phyloP scores from a whole-genome alignment of 2,888 invertebrate species.

The Neoascia interrupta region DNA sequence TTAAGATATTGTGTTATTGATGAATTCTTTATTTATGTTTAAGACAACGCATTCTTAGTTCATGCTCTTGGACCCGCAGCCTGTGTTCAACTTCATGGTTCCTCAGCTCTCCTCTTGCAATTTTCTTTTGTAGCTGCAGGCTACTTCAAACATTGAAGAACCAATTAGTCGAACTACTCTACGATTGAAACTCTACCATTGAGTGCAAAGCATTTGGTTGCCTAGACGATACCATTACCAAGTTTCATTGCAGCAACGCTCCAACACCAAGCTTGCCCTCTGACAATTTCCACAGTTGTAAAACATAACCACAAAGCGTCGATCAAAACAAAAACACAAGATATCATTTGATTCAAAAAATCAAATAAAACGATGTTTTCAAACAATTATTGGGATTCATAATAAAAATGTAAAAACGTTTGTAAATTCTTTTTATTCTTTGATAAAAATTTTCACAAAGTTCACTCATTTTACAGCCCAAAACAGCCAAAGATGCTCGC shows the following conservation, averaged over 20 bases:
- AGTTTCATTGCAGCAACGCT: neutral
- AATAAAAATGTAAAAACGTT: conserved; percentile 50
- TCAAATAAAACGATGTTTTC: conserved; percentile 29
- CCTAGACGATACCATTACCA: neutral
- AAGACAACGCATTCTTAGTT: no score
- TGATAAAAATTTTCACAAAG: neutral
- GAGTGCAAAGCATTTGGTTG: neutral
- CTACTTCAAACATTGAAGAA: no score
- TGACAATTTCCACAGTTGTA: conserved; percentile 51
- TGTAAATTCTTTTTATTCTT: neutral
- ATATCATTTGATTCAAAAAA: conserved; percentile 29
- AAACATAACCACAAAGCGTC: conserved; percentile 46
- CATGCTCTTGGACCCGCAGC: no score
- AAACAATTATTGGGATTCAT: conserved; percentile 1
- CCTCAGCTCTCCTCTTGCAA: no score
- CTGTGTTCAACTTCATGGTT: no score
- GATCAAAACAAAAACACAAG: conserved; percentile 50
- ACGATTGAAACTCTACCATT: neutral
- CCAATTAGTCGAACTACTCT: no score
- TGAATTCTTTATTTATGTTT: no score
- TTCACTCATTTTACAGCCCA: conserved; percentile 5
- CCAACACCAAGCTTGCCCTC: conserved; percentile 2
- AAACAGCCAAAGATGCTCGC: conserved; percentile 51
- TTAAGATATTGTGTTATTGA: no score
- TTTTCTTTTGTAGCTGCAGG: no score